A percentile compares a stretch with the other conserved stretches of the same genome.
phyloP scores from a whole-genome alignment of 1,140 invertebrate genomes.

The Ganaspis sp. region DNA sequence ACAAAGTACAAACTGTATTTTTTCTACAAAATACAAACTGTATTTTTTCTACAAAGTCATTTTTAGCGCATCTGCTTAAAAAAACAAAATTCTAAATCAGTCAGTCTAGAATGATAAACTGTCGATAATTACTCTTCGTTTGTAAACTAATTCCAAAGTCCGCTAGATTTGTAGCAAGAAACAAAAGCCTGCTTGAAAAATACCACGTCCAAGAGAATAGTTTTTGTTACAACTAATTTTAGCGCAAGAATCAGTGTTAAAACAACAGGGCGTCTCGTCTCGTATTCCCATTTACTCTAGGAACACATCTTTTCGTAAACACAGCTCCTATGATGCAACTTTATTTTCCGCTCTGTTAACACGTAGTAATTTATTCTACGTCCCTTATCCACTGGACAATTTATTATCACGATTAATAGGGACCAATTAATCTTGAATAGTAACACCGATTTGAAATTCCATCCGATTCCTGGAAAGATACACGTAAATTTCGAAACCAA shows the following conservation, averaged over 20 bases:
- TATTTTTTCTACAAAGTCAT: too few relatives aligned
- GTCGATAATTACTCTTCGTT: neutral
- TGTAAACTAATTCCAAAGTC: conserved; percentile 5
- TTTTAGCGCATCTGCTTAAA: too few relatives aligned
- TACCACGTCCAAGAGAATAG: neutral
- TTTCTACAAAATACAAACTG: too few relatives aligned
- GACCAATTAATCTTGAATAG: neutral
- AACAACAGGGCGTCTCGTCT: neutral
- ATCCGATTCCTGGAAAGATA: neutral
- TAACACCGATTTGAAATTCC: neutral
- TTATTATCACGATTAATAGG: neutral
- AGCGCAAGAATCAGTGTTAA: neutral
- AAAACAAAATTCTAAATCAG: neutral
- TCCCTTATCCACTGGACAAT: neutral
- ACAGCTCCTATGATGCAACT: neutral
- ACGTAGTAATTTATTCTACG: neutral
- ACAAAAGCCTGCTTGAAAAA: neutral
- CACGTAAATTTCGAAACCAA: neutral
- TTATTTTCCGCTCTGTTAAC: neutral
- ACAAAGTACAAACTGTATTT: too few relatives aligned
- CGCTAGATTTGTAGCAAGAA: neutral
- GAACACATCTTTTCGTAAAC: neutral
- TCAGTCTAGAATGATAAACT: neutral
- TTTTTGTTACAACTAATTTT: neutral
- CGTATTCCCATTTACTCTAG: neutral